Percentiles rank a stretch among this genome's conserved stretches.
Evolutionary conservation across 2,888 invertebrate genomes (phyloP).

Genomic region (Gerris lacustris): DNA sequence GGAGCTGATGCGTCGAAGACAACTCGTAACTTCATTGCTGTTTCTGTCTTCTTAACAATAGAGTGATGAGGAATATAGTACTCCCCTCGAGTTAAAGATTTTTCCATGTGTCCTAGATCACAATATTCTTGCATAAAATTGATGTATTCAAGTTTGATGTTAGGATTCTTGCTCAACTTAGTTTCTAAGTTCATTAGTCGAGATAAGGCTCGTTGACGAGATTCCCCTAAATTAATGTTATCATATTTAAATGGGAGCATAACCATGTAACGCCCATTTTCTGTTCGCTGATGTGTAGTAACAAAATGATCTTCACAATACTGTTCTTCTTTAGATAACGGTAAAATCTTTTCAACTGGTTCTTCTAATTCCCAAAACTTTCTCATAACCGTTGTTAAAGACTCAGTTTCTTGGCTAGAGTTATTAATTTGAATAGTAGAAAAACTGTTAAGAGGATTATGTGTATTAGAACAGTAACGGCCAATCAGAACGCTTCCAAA

Average conservation of each 20-base stretch:
- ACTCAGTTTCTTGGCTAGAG: too few relatives aligned
- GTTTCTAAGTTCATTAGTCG: too few relatives aligned
- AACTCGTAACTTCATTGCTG: conserved; percentile 28
- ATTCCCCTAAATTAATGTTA: neutral
- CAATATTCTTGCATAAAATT: conserved; percentile 25
- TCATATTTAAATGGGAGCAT: neutral
- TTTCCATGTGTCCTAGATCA: conserved; percentile 25
- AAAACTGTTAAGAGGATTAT: too few relatives aligned
- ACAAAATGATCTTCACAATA: neutral
- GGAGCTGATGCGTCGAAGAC: conserved; percentile 30
- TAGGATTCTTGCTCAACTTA: too few relatives aligned
- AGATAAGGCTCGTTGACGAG: neutral
- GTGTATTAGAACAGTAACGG: too few relatives aligned
- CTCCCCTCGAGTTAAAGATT: neutral
- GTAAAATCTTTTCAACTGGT: neutral
- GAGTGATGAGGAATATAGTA: conserved; percentile 26
- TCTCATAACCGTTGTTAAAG: neutral
- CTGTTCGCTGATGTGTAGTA: neutral
- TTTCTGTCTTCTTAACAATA: conserved; percentile 19
- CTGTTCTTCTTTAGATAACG: neutral
- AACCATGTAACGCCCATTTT: neutral
- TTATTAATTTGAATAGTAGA: too few relatives aligned
- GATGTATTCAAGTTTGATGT: neutral
- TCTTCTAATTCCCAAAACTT: neutral
- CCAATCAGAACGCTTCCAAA: too few relatives aligned